These are phyloP conservation scores for Agrochola lota DNA, from an alignment of 2,888 invertebrate genomes.

Conservation along the genomic window DNA sequence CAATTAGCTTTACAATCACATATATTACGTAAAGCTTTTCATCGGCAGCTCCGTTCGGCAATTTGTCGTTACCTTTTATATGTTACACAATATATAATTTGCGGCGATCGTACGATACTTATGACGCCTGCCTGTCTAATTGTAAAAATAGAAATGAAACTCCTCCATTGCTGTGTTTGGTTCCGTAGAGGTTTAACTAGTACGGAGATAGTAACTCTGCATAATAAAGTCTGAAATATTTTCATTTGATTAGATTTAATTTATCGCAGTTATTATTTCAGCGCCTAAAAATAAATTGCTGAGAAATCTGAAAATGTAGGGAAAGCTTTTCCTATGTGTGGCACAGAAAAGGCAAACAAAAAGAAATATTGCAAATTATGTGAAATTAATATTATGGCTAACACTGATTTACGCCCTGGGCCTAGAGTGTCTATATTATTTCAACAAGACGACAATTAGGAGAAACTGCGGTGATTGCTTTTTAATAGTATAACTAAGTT, in stretches of 20 bases:
- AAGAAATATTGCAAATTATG: background rate
- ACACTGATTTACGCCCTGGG: background rate
- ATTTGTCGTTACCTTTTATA: conserved; percentile 73
- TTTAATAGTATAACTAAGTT: conserved; percentile 23
- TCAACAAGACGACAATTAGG: conserved; percentile 8
- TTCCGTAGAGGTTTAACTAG: conserved; percentile 21
- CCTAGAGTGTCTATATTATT: background rate
- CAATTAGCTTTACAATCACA: conserved; percentile 58
- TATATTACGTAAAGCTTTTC: conserved; percentile 69
- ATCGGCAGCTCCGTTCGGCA: conserved; percentile 62
- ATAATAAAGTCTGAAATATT: background rate
- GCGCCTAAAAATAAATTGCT: background rate
- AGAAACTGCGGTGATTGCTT: conserved; percentile 32
- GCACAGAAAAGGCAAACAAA: background rate
- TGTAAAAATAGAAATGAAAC: conserved; percentile 68
- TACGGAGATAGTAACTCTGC: background rate
- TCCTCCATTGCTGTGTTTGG: conserved; percentile 35
- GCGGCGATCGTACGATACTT: conserved; percentile 72
- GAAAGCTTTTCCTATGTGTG: background rate
- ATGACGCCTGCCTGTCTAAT: conserved; percentile 75
- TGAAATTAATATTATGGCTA: background rate
- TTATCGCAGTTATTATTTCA: background rate
- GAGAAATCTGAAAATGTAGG: background rate
- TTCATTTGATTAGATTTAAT: background rate
- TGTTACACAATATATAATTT: conserved; percentile 82